Conservation (phyloP, 2,113 vertebrate genomes). For the Xiphorhynchus elegans region DNA sequence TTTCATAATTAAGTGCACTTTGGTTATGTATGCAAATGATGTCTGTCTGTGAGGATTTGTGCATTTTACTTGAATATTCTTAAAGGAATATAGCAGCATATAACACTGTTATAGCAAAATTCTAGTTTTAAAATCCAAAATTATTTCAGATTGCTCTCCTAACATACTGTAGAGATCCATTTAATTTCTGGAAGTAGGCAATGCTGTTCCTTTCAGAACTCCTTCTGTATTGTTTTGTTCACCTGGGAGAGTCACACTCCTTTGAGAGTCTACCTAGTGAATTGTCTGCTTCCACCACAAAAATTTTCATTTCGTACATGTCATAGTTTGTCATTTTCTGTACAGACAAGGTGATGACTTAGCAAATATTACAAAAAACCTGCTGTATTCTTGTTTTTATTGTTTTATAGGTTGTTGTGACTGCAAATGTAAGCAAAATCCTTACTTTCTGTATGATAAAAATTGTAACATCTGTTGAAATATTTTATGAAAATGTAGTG, state of each 20-base stretch:
- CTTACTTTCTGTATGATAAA: constrained; percentile 58
- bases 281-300: neutral
- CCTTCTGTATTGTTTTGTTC: neutral
- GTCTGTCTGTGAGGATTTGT: neutral
- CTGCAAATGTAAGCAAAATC: neutral
- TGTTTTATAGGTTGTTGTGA: constrained; percentile 36
- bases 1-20: constrained; percentile 40
- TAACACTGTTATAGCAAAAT: neutral
- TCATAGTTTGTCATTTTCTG: neutral
- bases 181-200: neutral
- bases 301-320: neutral
- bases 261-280: neutral
- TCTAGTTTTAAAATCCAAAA: neutral
- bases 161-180: neutral
- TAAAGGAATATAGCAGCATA: neutral
- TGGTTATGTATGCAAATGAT: neutral
- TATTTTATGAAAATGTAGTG: constrained; percentile 33
- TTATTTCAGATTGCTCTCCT: neutral
- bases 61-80: neutral
- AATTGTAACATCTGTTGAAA: constrained; percentile 32
- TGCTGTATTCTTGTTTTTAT: neutral
- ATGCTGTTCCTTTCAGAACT: neutral
- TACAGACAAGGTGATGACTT: neutral
- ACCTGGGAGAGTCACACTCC: neutral
- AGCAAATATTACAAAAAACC: neutral